Evolutionary conservation across 2,888 invertebrate species (phyloP).

Genomic region (Pristionchus exspectatus): DNA sequence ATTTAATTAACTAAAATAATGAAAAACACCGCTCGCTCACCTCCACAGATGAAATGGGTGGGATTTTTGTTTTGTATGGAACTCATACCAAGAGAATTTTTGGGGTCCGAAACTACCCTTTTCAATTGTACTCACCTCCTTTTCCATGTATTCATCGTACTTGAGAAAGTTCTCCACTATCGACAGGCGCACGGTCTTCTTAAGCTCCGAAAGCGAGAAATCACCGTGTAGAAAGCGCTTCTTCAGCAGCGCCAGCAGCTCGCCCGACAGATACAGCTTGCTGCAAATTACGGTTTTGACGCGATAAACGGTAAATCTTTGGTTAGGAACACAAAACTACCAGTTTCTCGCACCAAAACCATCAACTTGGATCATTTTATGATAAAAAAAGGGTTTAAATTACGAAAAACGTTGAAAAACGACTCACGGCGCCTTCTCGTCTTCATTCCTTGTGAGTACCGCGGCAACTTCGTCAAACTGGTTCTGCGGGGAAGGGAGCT

Average conservation of each 20-base stretch:
- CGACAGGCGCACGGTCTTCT: constrained; percentile 40
- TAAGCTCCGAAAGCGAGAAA: constrained; percentile 49
- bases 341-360: not conserved
- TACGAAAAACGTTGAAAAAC: not conserved
- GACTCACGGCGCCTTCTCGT: constrained; percentile 49
- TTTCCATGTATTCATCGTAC: not conserved
- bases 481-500: constrained; percentile 5
- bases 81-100: too few relatives aligned
- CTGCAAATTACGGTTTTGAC: not conserved
- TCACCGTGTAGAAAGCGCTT: constrained; percentile 32
- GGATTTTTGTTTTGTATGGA: too few relatives aligned
- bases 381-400: not conserved
- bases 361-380: not conserved
- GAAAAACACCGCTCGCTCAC: not conserved
- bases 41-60: too few relatives aligned
- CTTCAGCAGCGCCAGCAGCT: not conserved
- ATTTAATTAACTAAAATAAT: not conserved
- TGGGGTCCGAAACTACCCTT: too few relatives aligned
- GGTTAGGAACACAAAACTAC: not conserved
- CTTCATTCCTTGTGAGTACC: not conserved
- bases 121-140: too few relatives aligned
- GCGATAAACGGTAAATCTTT: too few relatives aligned
- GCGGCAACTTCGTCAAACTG: constrained; percentile 26
- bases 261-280: constrained; percentile 34
- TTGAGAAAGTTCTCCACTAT: constrained; percentile 29